Percentiles rank a stretch among this genome's conserved stretches.
Evolutionary conservation across 2,113 vertebrate species (phyloP).

Genomic region (Sander vitreus): DNA sequence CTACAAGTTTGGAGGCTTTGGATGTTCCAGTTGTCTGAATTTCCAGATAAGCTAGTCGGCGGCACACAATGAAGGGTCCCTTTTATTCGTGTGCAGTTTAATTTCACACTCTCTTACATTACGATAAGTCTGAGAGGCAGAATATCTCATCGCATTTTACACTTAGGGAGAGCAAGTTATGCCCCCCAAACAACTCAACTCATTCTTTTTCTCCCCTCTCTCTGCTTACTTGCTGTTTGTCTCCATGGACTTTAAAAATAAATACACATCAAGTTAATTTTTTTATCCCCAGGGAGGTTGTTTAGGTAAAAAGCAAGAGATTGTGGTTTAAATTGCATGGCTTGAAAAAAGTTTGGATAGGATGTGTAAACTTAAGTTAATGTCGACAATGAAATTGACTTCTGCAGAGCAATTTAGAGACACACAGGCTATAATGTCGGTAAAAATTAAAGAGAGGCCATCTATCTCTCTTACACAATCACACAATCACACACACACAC

Average conservation of each 20-base stretch:
- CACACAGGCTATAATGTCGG: constrained; percentile 35
- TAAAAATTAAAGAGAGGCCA: constrained; percentile 50
- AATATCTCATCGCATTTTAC: constrained; percentile 86
- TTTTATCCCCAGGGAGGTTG: constrained; percentile 53
- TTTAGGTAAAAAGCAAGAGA: constrained; percentile 45
- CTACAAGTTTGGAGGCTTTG: constrained; percentile 86
- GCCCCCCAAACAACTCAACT: constrained; percentile 84
- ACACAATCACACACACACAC: background rate
- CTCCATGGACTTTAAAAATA: constrained; percentile 80
- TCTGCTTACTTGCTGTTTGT: constrained; percentile 46
- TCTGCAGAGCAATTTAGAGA: constrained; percentile 39
- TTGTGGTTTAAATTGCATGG: constrained; percentile 29
- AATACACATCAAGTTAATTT: constrained; percentile 79
- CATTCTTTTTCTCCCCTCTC: constrained; percentile 59
- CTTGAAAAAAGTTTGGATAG: constrained; percentile 49
- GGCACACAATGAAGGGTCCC: constrained; percentile 79
- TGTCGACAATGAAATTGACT: constrained; percentile 55
- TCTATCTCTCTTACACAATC: background rate
- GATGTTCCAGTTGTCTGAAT: constrained; percentile 88
- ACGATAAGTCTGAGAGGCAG: constrained; percentile 85
- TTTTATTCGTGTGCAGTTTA: constrained; percentile 83
- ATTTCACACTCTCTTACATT: constrained; percentile 89
- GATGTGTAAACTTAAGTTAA: constrained; percentile 55
- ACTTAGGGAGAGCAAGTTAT: constrained; percentile 80
- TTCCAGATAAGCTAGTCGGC: constrained; percentile 83